phyloP scores from a whole-genome alignment of 2,113 vertebrate genomes.

The Nothoprocta perdicaria region DNA sequence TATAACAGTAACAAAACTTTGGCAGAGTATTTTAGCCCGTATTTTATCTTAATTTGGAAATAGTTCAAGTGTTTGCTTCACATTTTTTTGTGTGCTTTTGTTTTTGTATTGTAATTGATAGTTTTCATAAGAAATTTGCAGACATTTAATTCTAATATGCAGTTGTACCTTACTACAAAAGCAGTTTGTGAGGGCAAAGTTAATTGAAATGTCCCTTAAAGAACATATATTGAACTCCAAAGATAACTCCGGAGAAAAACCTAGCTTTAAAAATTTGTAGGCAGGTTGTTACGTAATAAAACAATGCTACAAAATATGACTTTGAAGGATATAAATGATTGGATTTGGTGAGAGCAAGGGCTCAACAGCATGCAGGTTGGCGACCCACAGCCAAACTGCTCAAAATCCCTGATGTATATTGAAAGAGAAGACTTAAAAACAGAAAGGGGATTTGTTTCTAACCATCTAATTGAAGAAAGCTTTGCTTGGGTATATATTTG shows the following conservation, averaged over 20 bases:
- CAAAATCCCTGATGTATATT: background rate
- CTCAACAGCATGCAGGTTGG: fast-evolving
- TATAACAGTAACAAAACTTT: background rate
- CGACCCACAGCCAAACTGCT: background rate
- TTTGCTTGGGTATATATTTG: background rate
- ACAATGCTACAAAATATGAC: background rate
- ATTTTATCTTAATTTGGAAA: background rate
- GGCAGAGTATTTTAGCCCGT: background rate
- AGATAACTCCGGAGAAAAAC: background rate
- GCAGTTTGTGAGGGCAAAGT: background rate
- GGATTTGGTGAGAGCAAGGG: background rate
- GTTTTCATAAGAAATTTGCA: background rate
- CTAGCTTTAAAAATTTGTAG: background rate
- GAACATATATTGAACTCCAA: background rate
- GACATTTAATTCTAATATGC: background rate
- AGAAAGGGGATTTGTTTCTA: background rate
- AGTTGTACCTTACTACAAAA: background rate
- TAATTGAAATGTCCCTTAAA: background rate
- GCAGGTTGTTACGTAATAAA: fast-evolving
- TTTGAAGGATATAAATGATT: background rate
- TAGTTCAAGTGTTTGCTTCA: background rate
- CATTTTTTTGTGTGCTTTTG: background rate
- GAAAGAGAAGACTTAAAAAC: background rate
- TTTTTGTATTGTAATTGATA: background rate
- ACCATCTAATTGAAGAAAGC: background rate